phyloP scores from a whole-genome alignment of 2,113 vertebrate species.

The Gallinago undulata region DNA sequence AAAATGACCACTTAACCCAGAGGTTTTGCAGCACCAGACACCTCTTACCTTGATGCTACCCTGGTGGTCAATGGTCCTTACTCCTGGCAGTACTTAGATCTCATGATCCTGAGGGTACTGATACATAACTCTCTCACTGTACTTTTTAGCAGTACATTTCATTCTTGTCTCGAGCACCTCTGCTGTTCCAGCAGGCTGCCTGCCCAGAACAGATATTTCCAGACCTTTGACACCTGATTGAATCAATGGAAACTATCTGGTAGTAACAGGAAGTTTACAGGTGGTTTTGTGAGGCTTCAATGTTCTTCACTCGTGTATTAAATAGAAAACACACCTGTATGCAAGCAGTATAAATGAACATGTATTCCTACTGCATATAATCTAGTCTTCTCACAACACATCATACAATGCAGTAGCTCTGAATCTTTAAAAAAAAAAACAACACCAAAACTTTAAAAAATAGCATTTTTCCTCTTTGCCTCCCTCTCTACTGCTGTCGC shows the following conservation, averaged over 20 bases:
- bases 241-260: not conserved
- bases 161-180: not conserved
- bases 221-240: not conserved
- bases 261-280: not conserved
- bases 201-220: not conserved
- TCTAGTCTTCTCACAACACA: not conserved
- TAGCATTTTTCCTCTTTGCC: not conserved
- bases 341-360: not conserved
- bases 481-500: not conserved
- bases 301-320: not conserved
- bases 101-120: accelerated
- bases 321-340: not conserved
- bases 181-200: not conserved
- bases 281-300: not conserved
- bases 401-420: not conserved
- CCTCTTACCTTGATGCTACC: not conserved
- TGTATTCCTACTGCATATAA: not conserved
- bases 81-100: not conserved
- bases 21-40: not conserved
- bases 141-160: not conserved
- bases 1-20: not conserved
- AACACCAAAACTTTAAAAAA: not conserved
- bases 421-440: not conserved
- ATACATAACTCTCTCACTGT: not conserved
- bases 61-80: not conserved